Evolutionary conservation across 2,113 vertebrate genomes (phyloP).

Genomic region (Zingel zingel): DNA sequence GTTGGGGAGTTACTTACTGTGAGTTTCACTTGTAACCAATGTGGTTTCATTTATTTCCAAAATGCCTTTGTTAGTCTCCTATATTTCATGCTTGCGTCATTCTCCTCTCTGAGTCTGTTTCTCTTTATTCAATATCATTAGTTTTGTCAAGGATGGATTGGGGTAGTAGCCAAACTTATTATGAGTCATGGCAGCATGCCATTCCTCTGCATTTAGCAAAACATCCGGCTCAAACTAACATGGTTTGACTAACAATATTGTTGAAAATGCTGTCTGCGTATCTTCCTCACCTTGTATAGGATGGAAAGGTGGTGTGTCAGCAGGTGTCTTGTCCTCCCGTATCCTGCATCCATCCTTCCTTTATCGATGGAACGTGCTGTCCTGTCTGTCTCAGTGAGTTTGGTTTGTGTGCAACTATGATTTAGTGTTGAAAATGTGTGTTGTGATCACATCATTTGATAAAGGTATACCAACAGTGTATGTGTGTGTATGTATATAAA

Average conservation of each 20-base stretch:
- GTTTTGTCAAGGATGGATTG: conserved; percentile 58
- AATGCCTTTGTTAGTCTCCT: conserved; percentile 2
- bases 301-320: conserved; percentile 92
- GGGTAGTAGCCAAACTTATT: conserved; percentile 41
- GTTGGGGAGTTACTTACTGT: background rate
- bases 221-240: conserved; percentile 56
- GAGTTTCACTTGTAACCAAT: conserved; percentile 20
- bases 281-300: conserved; percentile 74
- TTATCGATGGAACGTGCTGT: conserved; percentile 93
- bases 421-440: background rate
- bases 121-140: conserved; percentile 55
- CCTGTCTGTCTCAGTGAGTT: conserved; percentile 92
- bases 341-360: conserved; percentile 88
- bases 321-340: conserved; percentile 92
- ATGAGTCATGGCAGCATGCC: conserved; percentile 53
- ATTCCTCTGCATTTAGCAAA: conserved; percentile 48
- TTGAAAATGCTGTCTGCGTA: conserved; percentile 21
- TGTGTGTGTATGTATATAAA: conserved; percentile 35
- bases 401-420: background rate
- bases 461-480: background rate
- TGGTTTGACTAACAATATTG: conserved; percentile 1
- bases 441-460: background rate
- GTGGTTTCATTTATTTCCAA: conserved; percentile 55
- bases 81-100: conserved; percentile 35
- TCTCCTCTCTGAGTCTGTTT: conserved; percentile 52